Base-by-base conservation (phyloP, 2,113 vertebrate genomes). In the Pogonocichla stellata region DNA sequence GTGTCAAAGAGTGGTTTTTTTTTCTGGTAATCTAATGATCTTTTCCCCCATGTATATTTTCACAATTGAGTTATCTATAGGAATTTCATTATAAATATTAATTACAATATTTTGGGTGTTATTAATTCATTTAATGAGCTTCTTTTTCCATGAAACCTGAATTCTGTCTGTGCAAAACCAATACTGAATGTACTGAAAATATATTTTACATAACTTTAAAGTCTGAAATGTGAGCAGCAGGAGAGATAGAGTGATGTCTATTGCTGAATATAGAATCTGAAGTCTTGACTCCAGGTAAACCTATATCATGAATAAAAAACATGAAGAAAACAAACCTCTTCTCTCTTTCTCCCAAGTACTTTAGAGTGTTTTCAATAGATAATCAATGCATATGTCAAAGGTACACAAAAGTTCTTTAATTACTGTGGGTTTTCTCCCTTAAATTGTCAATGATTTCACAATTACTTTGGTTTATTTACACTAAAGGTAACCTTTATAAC, bases 401-500 rank as follows among this genome's bases (percentile, higher is more conserved):
- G n/a, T 66, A 60, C n/a, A 73, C 70, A 54, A 88, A 88, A 88
- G 9, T 24, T 7, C 40, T 71, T 86, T 88, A 92, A 88, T 90
- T 74, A 78, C 28, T 34, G 5, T 57, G 19, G 2, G 10, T 87
- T 92, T 84, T 93, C 74, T 53, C 50, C 26, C 23, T 88, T 53
- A 88, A 69, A 73, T 66, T 77, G n/a, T 62, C 40, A 86, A 26
- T 75, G 29, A 78, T 57, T 90, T 70, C 42, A 66, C 61, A 92
- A 77, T 92, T 69, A 79, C 17, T 82, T 94, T 47, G 28, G 33
- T 47, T 96, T 70, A 91, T 87, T 97, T 86, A 34, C 24, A 92
- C 53, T 95, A 66, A 81, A 91, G 47, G 17, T 81, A 92, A 90
- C 45, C 80, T 94, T 94, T 94, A 70, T 81, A 36, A 72, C 45